A percentile compares a stretch with the other conserved stretches of the same genome.
phyloP scores from a whole-genome alignment of 2,888 invertebrate genomes.

The Allophyes oxyacanthae region DNA sequence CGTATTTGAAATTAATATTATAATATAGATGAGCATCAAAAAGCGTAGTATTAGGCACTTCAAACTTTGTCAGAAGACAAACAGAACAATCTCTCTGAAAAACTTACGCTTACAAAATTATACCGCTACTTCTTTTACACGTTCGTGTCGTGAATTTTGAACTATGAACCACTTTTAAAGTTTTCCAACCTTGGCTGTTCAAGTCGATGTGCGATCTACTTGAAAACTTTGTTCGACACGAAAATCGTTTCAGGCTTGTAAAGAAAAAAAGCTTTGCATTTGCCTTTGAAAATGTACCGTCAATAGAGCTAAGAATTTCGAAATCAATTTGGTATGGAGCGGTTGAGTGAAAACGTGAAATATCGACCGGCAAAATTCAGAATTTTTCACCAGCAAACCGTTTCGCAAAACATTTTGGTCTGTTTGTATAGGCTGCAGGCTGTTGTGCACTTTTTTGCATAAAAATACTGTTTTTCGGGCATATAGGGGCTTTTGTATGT shows the following conservation, averaged over 20 bases:
- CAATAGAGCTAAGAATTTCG: constrained; percentile 7
- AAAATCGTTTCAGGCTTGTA: constrained; percentile 65
- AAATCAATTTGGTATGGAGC: constrained; percentile 4
- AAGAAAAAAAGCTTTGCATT: constrained; percentile 33
- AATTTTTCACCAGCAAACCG: constrained; percentile 37
- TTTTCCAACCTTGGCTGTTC: constrained; percentile 44
- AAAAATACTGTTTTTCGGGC: constrained; percentile 39
- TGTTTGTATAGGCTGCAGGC: constrained; percentile 43
- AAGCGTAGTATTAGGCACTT: too few species aligned
- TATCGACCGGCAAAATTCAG: constrained; percentile 26
- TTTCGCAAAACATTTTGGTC: constrained; percentile 29
- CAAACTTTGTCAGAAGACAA: too few species aligned
- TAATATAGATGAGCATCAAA: too few species aligned
- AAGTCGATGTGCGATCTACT: constrained; percentile 58
- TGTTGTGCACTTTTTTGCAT: constrained; percentile 42
- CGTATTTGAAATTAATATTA: too few species aligned
- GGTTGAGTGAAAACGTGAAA: constrained; percentile 14
- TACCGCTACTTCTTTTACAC: constrained; percentile 16
- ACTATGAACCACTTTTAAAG: constrained; percentile 49
- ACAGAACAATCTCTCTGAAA: neutral
- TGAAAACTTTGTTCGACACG: constrained; percentile 66
- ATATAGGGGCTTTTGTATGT: constrained; percentile 30
- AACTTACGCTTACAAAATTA: constrained; percentile 4
- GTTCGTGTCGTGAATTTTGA: constrained; percentile 26
- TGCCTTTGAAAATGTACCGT: constrained; percentile 5